These are phyloP conservation scores for Rhagoletis pomonella DNA, from an alignment of 1,140 invertebrate genomes.

Conservation along the genomic window DNA sequence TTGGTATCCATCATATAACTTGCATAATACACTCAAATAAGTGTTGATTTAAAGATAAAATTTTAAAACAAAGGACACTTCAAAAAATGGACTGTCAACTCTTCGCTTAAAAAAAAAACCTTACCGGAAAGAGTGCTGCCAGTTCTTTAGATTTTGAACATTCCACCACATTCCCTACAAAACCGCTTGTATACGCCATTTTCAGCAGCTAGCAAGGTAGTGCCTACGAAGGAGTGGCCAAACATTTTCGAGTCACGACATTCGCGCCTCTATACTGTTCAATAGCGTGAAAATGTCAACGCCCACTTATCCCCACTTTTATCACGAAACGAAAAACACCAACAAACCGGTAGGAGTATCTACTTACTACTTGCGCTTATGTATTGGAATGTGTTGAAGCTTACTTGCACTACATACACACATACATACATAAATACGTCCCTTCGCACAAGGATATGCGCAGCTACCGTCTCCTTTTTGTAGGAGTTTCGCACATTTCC, in stretches of 20 bases:
- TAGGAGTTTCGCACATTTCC: not conserved
- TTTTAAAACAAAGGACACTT: too few relatives aligned
- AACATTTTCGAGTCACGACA: not conserved
- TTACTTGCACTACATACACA: too few relatives aligned
- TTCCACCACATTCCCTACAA: not conserved
- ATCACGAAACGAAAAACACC: not conserved
- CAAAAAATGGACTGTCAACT: too few relatives aligned
- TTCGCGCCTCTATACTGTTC: not conserved
- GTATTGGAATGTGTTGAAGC: not conserved
- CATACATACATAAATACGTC: too few relatives aligned
- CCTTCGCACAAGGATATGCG: not conserved
- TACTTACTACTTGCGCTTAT: not conserved
- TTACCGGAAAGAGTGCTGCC: too few relatives aligned
- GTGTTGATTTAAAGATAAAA: too few relatives aligned
- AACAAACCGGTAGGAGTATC: constrained; percentile 5
- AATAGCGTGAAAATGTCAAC: constrained; percentile 27
- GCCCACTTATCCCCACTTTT: constrained; percentile 38
- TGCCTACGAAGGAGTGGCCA: constrained; percentile 47
- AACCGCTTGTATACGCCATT: not conserved
- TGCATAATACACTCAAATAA: too few relatives aligned
- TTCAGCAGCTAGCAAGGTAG: not conserved
- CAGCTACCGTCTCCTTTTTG: not conserved
- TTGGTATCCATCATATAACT: too few relatives aligned
- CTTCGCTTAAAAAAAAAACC: too few relatives aligned
- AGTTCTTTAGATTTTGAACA: not conserved